Percentiles rank a stretch among this genome's conserved stretches.
These are phyloP conservation scores for Acronicta leporina DNA, from an alignment of 2,888 invertebrate genomes.

Conservation along the genomic window DNA sequence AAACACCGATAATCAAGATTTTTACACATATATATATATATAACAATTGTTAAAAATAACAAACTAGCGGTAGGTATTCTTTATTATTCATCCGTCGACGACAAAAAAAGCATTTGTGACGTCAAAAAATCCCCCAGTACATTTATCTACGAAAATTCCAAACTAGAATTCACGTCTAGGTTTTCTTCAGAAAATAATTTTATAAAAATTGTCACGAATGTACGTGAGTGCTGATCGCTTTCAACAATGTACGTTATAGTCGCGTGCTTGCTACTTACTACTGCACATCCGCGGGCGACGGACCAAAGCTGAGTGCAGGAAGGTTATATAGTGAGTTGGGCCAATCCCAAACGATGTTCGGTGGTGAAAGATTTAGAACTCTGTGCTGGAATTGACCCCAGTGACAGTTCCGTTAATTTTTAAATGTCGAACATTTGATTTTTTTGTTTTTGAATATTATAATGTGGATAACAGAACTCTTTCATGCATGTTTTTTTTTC, in stretches of 20 bases:
- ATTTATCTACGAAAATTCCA: conserved; percentile 20
- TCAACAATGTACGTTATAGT: conserved; percentile 37
- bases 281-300: conserved; percentile 46
- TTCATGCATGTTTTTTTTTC: too few species aligned
- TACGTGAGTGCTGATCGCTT: conserved; percentile 44
- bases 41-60: too few species aligned
- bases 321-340: conserved; percentile 71
- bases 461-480: too few species aligned
- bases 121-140: neutral
- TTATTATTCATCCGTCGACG: too few species aligned
- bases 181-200: conserved; percentile 31
- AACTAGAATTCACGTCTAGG: conserved; percentile 28
- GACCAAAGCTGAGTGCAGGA: conserved; percentile 72
- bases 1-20: too few species aligned
- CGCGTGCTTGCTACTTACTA: conserved; percentile 29
- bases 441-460: too few species aligned
- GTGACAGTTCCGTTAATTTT: neutral
- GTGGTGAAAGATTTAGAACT: conserved; percentile 53
- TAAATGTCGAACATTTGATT: neutral
- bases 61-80: too few species aligned
- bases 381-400: conserved; percentile 25
- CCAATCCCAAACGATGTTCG: conserved; percentile 75
- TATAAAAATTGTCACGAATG: conserved; percentile 46
- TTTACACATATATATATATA: too few species aligned
- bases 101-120: too few species aligned